Evolutionary conservation across 1,140 invertebrate species (phyloP).

Genomic region (Metopolophium dirhodum): DNA sequence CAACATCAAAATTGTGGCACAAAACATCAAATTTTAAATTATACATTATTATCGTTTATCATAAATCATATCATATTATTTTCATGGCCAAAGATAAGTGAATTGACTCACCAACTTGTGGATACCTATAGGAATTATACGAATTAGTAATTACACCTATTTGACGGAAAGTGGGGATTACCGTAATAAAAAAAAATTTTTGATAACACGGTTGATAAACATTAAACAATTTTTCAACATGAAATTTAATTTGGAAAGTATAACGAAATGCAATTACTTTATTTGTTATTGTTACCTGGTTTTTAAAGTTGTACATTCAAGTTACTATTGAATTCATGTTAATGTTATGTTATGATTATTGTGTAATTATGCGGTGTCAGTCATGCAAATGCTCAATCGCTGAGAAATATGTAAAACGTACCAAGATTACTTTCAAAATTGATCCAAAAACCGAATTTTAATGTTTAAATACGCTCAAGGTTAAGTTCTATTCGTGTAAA

Average conservation of each 20-base stretch:
- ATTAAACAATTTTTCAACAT: constrained; percentile 28
- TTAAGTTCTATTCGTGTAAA: background rate
- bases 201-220: constrained; percentile 38
- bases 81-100: background rate
- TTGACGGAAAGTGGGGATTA: background rate
- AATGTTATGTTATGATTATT: background rate
- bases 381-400: background rate
- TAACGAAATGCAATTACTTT: background rate
- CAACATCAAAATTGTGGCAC: too few relatives aligned
- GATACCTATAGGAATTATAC: background rate
- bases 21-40: background rate
- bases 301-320: background rate
- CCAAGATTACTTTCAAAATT: background rate
- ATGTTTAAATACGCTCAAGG: background rate
- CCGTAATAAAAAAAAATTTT: background rate
- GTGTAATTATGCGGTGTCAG: background rate
- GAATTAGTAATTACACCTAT: background rate
- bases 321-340: background rate
- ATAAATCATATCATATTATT: background rate
- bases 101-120: constrained; percentile 20
- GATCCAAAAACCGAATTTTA: constrained; percentile 28
- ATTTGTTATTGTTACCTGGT: background rate
- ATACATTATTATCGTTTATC: background rate
- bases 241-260: constrained; percentile 42
- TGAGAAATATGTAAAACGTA: background rate